Conservation (phyloP, 2,113 vertebrate species). For the Epinephelus cyanopodus region DNA sequence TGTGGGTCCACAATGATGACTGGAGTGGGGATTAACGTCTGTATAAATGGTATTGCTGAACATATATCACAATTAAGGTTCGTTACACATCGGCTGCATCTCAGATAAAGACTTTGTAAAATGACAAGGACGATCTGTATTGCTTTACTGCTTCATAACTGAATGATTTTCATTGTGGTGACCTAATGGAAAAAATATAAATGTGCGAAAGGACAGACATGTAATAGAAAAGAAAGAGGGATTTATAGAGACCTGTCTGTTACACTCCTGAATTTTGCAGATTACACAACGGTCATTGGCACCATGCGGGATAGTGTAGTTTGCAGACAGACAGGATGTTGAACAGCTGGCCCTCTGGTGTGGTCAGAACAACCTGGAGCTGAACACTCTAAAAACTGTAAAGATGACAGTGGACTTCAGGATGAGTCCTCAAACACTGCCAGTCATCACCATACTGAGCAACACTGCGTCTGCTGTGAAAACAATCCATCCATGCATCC, state of each 20-base stretch:
- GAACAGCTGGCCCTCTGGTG: too few relatives aligned
- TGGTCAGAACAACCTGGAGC: too few relatives aligned
- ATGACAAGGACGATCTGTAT: slow-evolving; percentile 33
- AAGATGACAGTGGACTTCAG: too few relatives aligned
- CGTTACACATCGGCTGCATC: slow-evolving; percentile 50
- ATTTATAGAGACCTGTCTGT: not conserved
- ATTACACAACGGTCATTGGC: too few relatives aligned
- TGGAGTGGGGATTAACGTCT: slow-evolving; percentile 18
- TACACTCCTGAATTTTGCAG: too few relatives aligned
- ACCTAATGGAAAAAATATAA: not conserved
- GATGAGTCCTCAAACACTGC: too few relatives aligned
- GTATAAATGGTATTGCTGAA: slow-evolving; percentile 51
- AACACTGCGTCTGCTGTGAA: too few relatives aligned
- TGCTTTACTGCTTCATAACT: slow-evolving; percentile 27
- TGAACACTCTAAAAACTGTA: too few relatives aligned
- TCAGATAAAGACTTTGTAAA: slow-evolving; percentile 24
- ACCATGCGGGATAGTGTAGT: too few relatives aligned
- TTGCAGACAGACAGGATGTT: too few relatives aligned
- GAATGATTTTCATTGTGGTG: slow-evolving; percentile 9
- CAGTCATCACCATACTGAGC: too few relatives aligned
- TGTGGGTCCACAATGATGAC: slow-evolving; percentile 7
- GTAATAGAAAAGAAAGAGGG: not conserved
- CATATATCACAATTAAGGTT: slow-evolving; percentile 64
- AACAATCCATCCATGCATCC: too few relatives aligned
- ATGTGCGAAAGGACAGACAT: not conserved